These are phyloP conservation scores for Gryllus longicercus DNA, from an alignment of 2,888 invertebrate genomes.

Conservation along the genomic window DNA sequence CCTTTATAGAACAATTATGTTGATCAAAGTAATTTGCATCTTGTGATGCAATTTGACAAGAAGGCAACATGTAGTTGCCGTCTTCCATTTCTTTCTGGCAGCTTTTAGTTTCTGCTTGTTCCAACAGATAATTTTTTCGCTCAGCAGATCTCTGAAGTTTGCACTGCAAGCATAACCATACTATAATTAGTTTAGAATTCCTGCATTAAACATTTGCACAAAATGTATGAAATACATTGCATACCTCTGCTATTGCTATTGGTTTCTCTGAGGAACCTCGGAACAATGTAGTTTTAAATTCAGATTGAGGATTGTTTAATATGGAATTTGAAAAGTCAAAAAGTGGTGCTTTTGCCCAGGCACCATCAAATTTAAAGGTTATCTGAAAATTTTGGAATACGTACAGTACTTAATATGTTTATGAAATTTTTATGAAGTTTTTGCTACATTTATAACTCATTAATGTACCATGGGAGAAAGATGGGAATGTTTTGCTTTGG, in stretches of 20 bases:
- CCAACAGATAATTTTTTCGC: not conserved
- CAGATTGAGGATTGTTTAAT: not conserved
- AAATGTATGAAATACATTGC: no score
- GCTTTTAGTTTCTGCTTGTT: not conserved
- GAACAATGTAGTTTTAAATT: not conserved
- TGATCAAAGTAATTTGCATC: not conserved
- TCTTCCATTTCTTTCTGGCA: not conserved
- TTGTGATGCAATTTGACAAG: not conserved
- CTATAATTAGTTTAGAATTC: not conserved
- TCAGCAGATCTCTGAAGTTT: not conserved
- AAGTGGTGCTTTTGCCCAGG: not conserved
- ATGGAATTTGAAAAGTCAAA: not conserved
- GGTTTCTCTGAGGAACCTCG: not conserved
- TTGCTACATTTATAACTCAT: no score
- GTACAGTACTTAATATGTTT: no score
- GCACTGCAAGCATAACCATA: not conserved
- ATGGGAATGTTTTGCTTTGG: no score
- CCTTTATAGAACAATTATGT: not conserved
- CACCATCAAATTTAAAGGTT: not conserved
- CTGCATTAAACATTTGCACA: not conserved
- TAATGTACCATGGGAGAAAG: no score
- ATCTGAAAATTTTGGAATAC: not conserved
- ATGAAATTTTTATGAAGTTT: no score
- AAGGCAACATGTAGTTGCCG: not conserved
- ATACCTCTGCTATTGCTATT: not conserved